A percentile compares a stretch with the other conserved stretches of the same genome.
phyloP scores from a whole-genome alignment of 2,888 invertebrate genomes.

The Prenolepis imparis region DNA sequence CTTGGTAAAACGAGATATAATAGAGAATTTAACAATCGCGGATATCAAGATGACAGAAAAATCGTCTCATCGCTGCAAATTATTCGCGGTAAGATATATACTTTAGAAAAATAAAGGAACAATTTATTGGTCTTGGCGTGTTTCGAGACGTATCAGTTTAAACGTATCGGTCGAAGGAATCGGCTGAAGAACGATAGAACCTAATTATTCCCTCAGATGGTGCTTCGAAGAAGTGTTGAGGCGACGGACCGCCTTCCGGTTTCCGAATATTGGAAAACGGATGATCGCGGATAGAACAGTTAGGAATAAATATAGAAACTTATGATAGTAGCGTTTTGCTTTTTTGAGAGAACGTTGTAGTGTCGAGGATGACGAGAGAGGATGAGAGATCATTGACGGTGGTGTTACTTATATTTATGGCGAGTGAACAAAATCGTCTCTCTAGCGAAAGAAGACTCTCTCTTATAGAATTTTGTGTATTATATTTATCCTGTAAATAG shows the following conservation, averaged over 20 bases:
- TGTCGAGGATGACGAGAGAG: slow-evolving; percentile 1
- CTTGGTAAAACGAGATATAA: too few relatives aligned
- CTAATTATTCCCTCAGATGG: not conserved
- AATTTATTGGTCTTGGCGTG: not conserved
- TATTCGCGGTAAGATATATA: not conserved
- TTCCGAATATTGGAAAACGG: not conserved
- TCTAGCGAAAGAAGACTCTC: slow-evolving; percentile 31
- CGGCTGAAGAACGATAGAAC: not conserved
- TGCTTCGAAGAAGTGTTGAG: slow-evolving; percentile 31
- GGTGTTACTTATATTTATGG: slow-evolving; percentile 10
- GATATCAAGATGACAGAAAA: not conserved
- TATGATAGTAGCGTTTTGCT: slow-evolving; percentile 44
- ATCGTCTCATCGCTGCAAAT: slow-evolving; percentile 12
- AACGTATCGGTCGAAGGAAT: not conserved
- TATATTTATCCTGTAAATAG: slow-evolving; percentile 52
- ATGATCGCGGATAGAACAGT: slow-evolving; percentile 24
- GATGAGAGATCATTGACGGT: slow-evolving; percentile 7
- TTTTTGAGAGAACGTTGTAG: slow-evolving; percentile 12
- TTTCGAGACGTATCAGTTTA: not conserved
- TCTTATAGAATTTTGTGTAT: slow-evolving; percentile 38
- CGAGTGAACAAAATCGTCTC: not conserved
- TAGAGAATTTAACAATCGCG: slow-evolving; percentile 2
- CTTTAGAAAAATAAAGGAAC: not conserved
- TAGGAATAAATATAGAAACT: slow-evolving; percentile 49
- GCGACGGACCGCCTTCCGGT: not conserved